phyloP scores from a whole-genome alignment of 2,888 invertebrate genomes.

The Rhingia rostrata region DNA sequence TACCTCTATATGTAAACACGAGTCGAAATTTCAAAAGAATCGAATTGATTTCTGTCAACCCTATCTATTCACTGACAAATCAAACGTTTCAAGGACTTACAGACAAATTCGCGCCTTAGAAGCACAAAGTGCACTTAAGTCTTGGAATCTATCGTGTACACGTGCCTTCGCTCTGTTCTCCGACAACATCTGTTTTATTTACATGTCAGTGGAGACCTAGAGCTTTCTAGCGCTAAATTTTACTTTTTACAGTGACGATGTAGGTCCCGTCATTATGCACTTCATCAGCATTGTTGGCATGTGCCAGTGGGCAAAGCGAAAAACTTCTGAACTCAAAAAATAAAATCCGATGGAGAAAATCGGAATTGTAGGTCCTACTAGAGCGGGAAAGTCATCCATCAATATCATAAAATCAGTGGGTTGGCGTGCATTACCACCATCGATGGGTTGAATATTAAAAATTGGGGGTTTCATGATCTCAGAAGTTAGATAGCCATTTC shows the following conservation, averaged over 20 bases:
- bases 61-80: conserved; percentile 90
- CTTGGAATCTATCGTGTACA: conserved; percentile 92
- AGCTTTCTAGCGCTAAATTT: conserved; percentile 89
- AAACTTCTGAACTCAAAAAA: conserved; percentile 92
- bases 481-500: conserved; percentile 94
- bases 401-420: conserved; percentile 91
- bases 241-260: conserved; percentile 85
- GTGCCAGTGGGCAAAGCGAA: conserved; percentile 93
- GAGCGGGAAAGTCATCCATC: conserved; percentile 94
- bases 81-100: conserved; percentile 90
- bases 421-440: conserved; percentile 90
- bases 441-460: conserved; percentile 88
- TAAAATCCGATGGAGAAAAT: conserved; percentile 87
- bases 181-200: conserved; percentile 93
- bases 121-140: conserved; percentile 86
- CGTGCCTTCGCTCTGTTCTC: conserved; percentile 97
- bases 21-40: conserved; percentile 84
- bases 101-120: conserved; percentile 89
- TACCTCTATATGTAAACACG: conserved; percentile 84
- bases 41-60: conserved; percentile 86
- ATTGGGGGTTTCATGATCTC: conserved; percentile 89
- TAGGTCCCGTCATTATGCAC: conserved; percentile 89
- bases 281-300: conserved; percentile 88
- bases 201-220: conserved; percentile 92
- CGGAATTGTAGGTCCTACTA: conserved; percentile 94